These are phyloP conservation scores for Drosophila quadrilineata DNA, from an alignment of 1,140 invertebrate genomes.

Conservation along the genomic window DNA sequence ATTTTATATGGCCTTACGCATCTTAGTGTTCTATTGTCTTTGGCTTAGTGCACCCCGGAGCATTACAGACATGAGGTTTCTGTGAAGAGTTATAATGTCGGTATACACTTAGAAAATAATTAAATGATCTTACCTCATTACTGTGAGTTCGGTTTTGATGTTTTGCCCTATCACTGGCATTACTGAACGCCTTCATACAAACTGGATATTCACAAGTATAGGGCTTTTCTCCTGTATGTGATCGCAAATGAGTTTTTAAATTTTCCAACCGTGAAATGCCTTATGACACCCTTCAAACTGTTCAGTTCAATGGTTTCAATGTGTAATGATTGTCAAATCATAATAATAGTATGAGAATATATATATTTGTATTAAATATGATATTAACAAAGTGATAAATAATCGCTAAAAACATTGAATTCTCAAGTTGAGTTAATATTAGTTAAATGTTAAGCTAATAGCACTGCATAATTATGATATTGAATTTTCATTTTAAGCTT, in stretches of 20 bases:
- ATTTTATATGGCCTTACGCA: too few species aligned
- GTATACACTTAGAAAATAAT: neutral
- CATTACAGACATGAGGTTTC: constrained; percentile 99
- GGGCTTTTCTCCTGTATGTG: constrained; percentile 99
- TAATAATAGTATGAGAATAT: too few species aligned
- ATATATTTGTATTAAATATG: too few species aligned
- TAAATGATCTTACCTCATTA: constrained; percentile 89
- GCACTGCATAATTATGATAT: too few species aligned
- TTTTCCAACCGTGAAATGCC: constrained; percentile 97
- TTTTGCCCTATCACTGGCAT: constrained; percentile 98
- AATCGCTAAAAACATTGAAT: too few species aligned
- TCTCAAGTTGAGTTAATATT: too few species aligned
- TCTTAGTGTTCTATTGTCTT: too few species aligned
- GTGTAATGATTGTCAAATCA: too few species aligned
- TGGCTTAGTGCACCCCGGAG: constrained; percentile 97
- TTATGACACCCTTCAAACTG: constrained; percentile 99
- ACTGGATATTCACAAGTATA: constrained; percentile 99
- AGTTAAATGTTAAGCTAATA: too few species aligned
- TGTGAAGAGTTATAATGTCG: constrained; percentile 82
- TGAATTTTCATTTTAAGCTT: too few species aligned
- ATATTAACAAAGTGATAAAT: too few species aligned
- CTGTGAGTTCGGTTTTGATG: constrained; percentile 99
- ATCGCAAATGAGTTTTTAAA: constrained; percentile 97
- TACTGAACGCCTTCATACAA: constrained; percentile 99
- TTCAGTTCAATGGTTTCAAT: too few species aligned